phyloP scores from a whole-genome alignment of 1,140 invertebrate species.

The Uloborus diversus region DNA sequence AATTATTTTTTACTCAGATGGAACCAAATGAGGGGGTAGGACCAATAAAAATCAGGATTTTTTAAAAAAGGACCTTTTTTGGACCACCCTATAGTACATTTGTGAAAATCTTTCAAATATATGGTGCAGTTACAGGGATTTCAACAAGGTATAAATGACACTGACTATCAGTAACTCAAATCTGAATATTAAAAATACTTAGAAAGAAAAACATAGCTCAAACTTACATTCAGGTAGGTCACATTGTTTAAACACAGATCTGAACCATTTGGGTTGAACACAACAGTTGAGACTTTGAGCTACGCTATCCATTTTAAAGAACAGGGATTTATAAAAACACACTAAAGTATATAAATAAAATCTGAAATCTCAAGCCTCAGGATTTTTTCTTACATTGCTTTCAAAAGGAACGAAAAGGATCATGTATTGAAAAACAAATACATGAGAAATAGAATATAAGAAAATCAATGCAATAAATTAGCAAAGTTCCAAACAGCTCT shows the following conservation, averaged over 20 bases:
- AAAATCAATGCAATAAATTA: constrained; percentile 42
- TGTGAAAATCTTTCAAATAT: too few relatives aligned
- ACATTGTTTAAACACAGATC: constrained; percentile 53
- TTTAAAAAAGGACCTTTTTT: too few relatives aligned
- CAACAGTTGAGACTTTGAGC: constrained; percentile 50
- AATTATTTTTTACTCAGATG: too few relatives aligned
- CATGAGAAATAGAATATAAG: background rate
- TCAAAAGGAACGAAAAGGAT: background rate
- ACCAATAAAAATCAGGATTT: too few relatives aligned
- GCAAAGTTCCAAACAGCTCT: constrained; percentile 55
- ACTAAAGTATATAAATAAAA: background rate
- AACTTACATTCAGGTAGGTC: constrained; percentile 57
- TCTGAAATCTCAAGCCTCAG: background rate
- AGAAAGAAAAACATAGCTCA: too few relatives aligned
- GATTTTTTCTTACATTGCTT: background rate
- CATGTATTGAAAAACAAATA: background rate
- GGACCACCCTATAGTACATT: too few relatives aligned
- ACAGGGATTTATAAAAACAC: background rate
- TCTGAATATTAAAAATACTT: too few relatives aligned
- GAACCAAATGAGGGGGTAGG: too few relatives aligned
- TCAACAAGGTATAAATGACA: background rate
- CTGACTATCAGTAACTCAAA: too few relatives aligned
- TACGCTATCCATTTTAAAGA: constrained; percentile 21
- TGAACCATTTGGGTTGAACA: constrained; percentile 48
- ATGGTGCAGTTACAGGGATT: background rate